Evolutionary conservation across 1,140 invertebrate genomes (phyloP), one percentile per base, ranked within the genome.

Genomic region (Temnothorax nylanderi): DNA sequence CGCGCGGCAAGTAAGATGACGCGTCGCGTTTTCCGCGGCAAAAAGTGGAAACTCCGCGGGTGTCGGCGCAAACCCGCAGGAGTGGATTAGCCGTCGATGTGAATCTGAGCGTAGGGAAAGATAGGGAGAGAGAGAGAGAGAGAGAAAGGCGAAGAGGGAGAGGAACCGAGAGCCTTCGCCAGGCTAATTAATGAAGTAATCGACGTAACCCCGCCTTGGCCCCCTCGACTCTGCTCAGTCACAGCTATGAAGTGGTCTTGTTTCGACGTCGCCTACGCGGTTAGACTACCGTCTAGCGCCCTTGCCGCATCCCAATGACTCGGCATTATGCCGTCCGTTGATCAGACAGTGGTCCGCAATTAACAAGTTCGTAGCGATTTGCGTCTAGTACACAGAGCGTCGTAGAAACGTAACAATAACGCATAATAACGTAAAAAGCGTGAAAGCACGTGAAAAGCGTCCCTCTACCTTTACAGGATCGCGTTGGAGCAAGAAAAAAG

Each of bases 141-240:
- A 51, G 32, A 62, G 71, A 75, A n/a, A 41, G n/a, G 13, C 54
- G 37, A 37, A n/a, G 18, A 18, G 47, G 6, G 21, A 34, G 21
- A 47, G 21, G 60, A 8, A 60, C 1, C 11, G 54, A 47, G 47
- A 11, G 13, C 47, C 44, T 84, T 49, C 41, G 54, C 54, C 41
- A 60, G 41, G 54, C 69, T 84, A 84, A 84, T 84, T 84, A 84
- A 84, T 84, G 80, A 84, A 84, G 69, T 84, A 62, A 84, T 84
- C 69, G 80, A 84, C 69, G 80, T 75, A 75, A 78, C 32, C 34
- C 41, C 26, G 54, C 13, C 80, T 74, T 37, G 37, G 6, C 41
- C 32, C 51, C 32, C 34, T 21, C 41, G 54, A 18, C 41, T 74
- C 71, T 84, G 69, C 54, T 84, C 37, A 84, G 80, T 84, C 80